Base-by-base conservation (phyloP, 1,140 invertebrate species). In the Macrobrachium rosenbergii region DNA sequence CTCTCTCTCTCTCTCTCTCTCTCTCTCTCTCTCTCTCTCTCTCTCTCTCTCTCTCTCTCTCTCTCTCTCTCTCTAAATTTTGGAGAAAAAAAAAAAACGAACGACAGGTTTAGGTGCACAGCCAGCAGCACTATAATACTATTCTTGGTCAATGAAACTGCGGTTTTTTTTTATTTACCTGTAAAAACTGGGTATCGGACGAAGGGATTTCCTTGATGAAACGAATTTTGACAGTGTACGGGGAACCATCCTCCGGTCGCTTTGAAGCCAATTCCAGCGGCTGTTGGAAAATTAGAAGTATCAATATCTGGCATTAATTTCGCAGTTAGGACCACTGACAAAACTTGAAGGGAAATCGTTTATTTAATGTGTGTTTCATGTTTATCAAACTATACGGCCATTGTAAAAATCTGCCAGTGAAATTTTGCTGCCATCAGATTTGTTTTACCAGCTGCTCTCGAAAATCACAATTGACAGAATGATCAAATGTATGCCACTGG, bases 201-300 rank as follows among this genome's bases (percentile, higher is more conserved):
- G 84, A 60, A 11, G 78, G 84, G 12, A 87, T 60, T 59, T 87
- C 84, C 45, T 81, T 73, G 59, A 87, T 52, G 43, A 87, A 87
- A 0, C 79, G 64, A 67, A 87, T 81, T 11, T 64, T 87, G 64
- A 87, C 78, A 14, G 43, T 63, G 60, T 87, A 87, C 21, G 84
- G 78, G 8, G 52, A 28, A 5, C 67, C 77, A 17, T 75, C 23
- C 14, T 87, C 84, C 3, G 67, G 78, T 14, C 84, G 77, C 17
- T 75, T 80, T 2, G 84, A 87, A 8, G 84, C 78, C 64, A 87
- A 23, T 67, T 87, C 84, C 78, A 81, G 52, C 0, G 78, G 78
- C 84, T 87, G 78, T 43, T 12, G 77, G 52, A 52, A 16, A 58
- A 67, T 59, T 16, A 43, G 7, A 7, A 21, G 43, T 17, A 28